Conservation (phyloP, 1,140 invertebrate genomes). For the Eriocheir sinensis region DNA sequence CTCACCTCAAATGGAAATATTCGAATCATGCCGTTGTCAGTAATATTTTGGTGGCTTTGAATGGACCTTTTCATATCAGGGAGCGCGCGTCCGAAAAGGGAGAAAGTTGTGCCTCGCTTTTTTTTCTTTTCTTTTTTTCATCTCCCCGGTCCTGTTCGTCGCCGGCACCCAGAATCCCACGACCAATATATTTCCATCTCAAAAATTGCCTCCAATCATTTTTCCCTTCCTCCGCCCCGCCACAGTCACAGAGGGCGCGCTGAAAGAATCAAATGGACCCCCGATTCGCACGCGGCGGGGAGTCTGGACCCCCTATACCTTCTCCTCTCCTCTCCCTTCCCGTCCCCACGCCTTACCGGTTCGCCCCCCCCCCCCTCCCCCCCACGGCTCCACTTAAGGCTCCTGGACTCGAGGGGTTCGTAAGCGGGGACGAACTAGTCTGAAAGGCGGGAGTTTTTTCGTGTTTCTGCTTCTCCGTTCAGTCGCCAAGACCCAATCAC, state of each 20-base stretch:
- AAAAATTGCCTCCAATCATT: conserved; percentile 56
- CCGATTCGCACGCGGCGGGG: conserved; percentile 18
- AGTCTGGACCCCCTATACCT: too few relatives aligned
- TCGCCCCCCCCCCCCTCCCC: background rate
- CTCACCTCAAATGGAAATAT: conserved; percentile 58
- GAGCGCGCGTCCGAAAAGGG: conserved; percentile 69
- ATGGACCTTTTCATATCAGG: conserved; percentile 74
- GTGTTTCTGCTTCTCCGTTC: background rate
- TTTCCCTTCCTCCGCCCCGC: conserved; percentile 26
- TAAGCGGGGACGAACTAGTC: background rate
- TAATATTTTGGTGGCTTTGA: conserved; percentile 73
- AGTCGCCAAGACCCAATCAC: too few relatives aligned
- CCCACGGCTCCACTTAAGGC: background rate
- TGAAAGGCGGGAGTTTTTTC: background rate
- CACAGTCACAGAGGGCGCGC: conserved; percentile 23
- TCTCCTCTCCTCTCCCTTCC: too few relatives aligned
- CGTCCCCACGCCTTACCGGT: too few relatives aligned
- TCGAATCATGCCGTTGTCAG: conserved; percentile 59
- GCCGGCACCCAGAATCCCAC: conserved; percentile 20
- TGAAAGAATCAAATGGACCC: conserved; percentile 26
- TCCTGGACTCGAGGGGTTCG: background rate
- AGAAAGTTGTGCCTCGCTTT: conserved; percentile 35
- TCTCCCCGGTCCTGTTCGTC: too few relatives aligned
- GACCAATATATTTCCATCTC: conserved; percentile 67
- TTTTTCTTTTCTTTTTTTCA: too few relatives aligned